Conservation (phyloP, 2,113 vertebrate species). For the Caretta caretta region DNA sequence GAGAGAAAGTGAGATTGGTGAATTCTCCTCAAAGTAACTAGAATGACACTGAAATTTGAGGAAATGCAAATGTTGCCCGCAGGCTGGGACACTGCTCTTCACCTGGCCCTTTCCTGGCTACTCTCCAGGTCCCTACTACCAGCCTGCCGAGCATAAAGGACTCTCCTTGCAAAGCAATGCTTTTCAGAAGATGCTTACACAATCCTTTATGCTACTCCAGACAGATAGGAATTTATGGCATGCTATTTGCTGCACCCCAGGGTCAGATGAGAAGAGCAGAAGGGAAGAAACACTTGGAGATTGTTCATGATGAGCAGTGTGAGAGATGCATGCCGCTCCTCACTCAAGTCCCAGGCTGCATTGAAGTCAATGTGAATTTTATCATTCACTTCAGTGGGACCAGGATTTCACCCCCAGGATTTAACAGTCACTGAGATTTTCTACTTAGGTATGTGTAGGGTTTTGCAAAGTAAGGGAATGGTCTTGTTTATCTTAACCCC, state of each 20-base stretch:
- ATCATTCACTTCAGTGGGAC: not conserved
- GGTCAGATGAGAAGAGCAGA: not conserved
- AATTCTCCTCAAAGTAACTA: slow-evolving; percentile 45
- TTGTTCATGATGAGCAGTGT: not conserved
- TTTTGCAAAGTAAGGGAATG: not conserved
- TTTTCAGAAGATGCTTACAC: not conserved
- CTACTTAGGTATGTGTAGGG: not conserved
- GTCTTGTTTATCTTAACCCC: not conserved
- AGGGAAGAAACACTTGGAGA: not conserved
- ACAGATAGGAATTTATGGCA: not conserved
- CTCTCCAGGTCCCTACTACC: not conserved
- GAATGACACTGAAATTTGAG: slow-evolving; percentile 81
- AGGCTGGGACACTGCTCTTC: not conserved
- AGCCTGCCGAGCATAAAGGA: not conserved
- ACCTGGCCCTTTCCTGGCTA: not conserved
- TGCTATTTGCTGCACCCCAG: not conserved
- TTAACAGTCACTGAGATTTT: not conserved
- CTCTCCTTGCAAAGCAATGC: not conserved
- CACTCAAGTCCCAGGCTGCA: not conserved
- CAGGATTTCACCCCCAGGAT: not conserved
- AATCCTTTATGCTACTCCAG: not conserved
- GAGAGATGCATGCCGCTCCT: not conserved
- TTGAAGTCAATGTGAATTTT: rapidly evolving
- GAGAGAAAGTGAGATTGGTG: slow-evolving; percentile 45
- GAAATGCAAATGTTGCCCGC: slow-evolving; percentile 67